Conservation (phyloP, 1,140 invertebrate genomes). For the Caenorhabditis tropicalis region DNA sequence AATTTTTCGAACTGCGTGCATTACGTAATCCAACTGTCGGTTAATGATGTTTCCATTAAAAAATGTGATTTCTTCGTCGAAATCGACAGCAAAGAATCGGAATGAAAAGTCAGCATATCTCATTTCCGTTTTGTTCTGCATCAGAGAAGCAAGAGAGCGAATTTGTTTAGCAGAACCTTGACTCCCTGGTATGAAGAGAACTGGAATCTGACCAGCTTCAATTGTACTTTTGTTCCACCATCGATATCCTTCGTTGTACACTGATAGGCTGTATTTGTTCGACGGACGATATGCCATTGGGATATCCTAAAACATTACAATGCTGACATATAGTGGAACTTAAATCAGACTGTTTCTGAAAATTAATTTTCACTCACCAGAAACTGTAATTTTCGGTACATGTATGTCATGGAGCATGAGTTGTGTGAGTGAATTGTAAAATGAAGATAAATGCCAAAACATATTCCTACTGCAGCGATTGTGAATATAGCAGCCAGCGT, state of each 20-base stretch:
- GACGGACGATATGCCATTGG: background rate
- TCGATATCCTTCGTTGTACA: background rate
- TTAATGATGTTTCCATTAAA: constrained; percentile 28
- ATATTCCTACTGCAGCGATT: background rate
- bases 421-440: background rate
- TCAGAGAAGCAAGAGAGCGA: constrained; percentile 29
- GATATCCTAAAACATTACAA: background rate
- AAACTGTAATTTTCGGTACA: constrained; percentile 29
- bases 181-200: constrained; percentile 37
- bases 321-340: background rate
- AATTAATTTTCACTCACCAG: background rate
- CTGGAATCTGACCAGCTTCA: background rate
- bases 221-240: background rate
- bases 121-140: constrained; percentile 51
- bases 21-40: constrained; percentile 29
- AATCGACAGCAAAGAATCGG: constrained; percentile 46
- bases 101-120: background rate
- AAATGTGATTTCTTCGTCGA: constrained; percentile 38
- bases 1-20: constrained; percentile 34
- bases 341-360: background rate
- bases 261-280: background rate
- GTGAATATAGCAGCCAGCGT: background rate
- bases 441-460: background rate
- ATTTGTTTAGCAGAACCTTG: constrained; percentile 19
- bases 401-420: constrained; percentile 38